phyloP scores from a whole-genome alignment of 2,888 invertebrate species.

The Coelopa pilipes region DNA sequence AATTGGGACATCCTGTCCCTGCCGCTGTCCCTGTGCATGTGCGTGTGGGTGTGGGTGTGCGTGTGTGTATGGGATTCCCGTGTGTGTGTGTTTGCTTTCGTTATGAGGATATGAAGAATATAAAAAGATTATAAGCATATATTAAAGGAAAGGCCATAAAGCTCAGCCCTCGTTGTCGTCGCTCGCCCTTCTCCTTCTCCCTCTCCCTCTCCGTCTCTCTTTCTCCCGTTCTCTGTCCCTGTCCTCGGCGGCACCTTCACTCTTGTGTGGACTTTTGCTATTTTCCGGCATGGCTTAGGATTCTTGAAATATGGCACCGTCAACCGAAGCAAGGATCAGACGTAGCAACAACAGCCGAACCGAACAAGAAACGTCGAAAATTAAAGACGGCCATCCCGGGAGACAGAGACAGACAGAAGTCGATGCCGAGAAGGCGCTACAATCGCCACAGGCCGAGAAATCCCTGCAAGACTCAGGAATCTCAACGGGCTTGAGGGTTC shows the following conservation, averaged over 20 bases:
- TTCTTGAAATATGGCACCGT: conserved; percentile 61
- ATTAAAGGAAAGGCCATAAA: conserved; percentile 24
- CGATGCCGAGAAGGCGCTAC: too few species aligned
- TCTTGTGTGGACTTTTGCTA: conserved; percentile 50
- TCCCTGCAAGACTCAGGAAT: too few species aligned
- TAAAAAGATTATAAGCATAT: conserved; percentile 55
- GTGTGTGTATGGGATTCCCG: too few species aligned
- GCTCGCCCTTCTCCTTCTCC: conserved; percentile 38
- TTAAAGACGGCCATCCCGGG: too few species aligned
- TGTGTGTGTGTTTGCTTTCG: too few species aligned
- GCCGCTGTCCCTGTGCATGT: too few species aligned
- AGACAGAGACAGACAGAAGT: too few species aligned
- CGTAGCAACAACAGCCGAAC: neutral
- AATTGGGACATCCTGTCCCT: conserved; percentile 63
- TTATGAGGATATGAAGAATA: conserved; percentile 50
- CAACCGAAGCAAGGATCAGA: conserved; percentile 6
- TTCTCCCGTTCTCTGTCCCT: conserved; percentile 2
- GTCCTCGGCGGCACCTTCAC: neutral
- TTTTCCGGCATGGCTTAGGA: conserved; percentile 62
- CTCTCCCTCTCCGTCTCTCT: conserved; percentile 3
- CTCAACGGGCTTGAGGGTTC: too few species aligned
- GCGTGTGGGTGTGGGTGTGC: too few species aligned
- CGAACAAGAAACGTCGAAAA: too few species aligned
- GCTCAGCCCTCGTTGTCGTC: conserved; percentile 48
- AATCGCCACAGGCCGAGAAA: too few species aligned